Evolutionary conservation across 2,888 invertebrate genomes (phyloP).

Genomic region (Nomada fabriciana): DNA sequence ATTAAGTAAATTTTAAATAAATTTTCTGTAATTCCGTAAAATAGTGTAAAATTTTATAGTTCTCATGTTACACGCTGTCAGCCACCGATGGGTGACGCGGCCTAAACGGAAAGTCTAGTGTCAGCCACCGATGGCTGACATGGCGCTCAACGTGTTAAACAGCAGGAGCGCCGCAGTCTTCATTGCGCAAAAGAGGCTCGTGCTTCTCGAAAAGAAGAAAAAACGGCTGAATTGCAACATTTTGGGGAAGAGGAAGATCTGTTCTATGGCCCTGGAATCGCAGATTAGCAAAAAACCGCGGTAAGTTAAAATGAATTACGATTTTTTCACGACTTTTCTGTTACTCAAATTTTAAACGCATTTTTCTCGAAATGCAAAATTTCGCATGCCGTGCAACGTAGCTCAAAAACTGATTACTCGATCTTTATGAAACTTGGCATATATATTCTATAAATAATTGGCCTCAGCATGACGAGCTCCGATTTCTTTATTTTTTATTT

Average conservation of each 20-base stretch:
- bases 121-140: no score
- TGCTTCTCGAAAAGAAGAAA: neutral
- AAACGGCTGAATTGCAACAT: neutral
- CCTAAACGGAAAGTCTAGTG: no score
- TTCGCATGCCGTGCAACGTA: constrained; percentile 3
- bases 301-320: no score
- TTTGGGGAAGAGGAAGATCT: neutral
- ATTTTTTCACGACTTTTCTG: no score
- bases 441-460: constrained; percentile 2
- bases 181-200: neutral
- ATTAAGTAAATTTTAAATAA: no score
- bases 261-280: neutral
- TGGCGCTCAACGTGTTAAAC: no score
- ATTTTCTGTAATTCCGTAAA: no score
- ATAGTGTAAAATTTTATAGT: no score
- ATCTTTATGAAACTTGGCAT: constrained; percentile 1
- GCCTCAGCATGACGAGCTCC: constrained; percentile 9
- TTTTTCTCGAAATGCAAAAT: neutral
- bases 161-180: no score
- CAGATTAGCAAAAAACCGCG: neutral
- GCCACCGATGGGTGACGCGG: no score
- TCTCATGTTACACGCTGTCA: no score
- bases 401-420: constrained; percentile 9
- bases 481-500: constrained; percentile 7
- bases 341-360: no score